Base-by-base conservation (phyloP, 2,888 invertebrate species). In the Tenthredo notha region DNA sequence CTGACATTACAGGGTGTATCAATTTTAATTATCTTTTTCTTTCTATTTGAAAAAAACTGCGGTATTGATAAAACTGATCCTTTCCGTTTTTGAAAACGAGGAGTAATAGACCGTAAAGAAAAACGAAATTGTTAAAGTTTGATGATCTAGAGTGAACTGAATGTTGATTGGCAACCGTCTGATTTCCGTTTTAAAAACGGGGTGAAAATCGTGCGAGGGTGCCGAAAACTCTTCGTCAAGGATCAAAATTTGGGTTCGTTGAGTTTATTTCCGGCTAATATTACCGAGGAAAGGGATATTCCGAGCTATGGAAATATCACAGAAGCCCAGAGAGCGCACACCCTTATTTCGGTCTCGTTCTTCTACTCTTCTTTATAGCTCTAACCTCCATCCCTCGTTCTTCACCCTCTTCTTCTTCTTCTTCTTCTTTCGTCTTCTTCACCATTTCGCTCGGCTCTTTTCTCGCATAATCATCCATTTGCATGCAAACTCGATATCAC, bases 401-500 rank as follows among this genome's bases (percentile, higher is more conserved):
- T 86, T 87, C 70, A 84, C 70, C 82, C 78, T 87, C 86, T 87
- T 84, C 86, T 82, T 86, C 87, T 88, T 33, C 82, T 74, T 87
- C 86, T 87, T 84, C 86, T 82, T 86, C 87, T 88, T 33, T 70
- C 80, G 67, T 82, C 65, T 58, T 72, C 83, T 82, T 33, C 47
- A n/a, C 84, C 54, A 54, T 83, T 61, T 54, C 84, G 47, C 84
- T n/a, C 10, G 18, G n/a, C 58, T 25, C 37, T 7, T 47, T 18
- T 54, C 33, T 33, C 90, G 91, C 92, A 93, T 94, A 94, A 94
- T 94, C 93, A 93, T 93, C 94, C 93, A 94, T 95, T 95, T 94
- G 94, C 94, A 95, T 94, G 94, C 94, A 94, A 94, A 94, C 94
- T 94, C 93, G 93, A 93, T 93, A 94, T 93, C 92, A 93, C 92